Conservation (phyloP, 2,797 vertebrate genomes). For the Picus viridis region DNA sequence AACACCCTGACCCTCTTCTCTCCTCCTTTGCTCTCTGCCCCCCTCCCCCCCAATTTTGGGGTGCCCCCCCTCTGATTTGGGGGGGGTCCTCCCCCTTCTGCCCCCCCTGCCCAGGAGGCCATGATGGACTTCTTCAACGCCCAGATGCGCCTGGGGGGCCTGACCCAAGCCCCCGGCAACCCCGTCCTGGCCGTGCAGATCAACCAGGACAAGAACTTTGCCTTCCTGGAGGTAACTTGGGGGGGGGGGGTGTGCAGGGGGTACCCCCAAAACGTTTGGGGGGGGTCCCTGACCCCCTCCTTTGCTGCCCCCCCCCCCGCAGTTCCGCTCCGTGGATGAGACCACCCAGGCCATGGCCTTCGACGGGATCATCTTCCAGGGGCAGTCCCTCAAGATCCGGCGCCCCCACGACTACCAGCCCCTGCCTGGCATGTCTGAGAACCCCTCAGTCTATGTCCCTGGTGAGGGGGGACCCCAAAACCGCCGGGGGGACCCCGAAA, state of each 20-base stretch:
- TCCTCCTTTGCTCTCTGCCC: too few relatives aligned
- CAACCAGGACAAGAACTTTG: slow-evolving; percentile 97
- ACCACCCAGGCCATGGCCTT: neutral
- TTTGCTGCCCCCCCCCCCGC: too few relatives aligned
- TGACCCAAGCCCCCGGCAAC: slow-evolving; percentile 93
- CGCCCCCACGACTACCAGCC: neutral
- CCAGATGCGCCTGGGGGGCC: slow-evolving; percentile 93
- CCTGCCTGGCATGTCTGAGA: neutral
- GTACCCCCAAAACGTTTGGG: too few relatives aligned
- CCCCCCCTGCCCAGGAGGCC: slow-evolving; percentile 80
- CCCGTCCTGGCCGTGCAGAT: slow-evolving; percentile 95
- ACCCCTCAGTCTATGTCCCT: neutral
- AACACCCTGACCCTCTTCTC: too few relatives aligned
- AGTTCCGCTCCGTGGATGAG: neutral
- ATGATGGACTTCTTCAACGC: slow-evolving; percentile 99
- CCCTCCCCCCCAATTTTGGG: too few relatives aligned
- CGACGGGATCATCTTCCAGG: neutral
- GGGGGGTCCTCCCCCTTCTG: too few relatives aligned
- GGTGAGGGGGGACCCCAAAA: neutral
- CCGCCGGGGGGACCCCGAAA: too few relatives aligned
- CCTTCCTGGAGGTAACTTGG: slow-evolving; percentile 88
- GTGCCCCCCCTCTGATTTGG: too few relatives aligned
- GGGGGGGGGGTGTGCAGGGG: too few relatives aligned
- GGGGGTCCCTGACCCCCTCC: too few relatives aligned
- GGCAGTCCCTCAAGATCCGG: neutral